phyloP scores from a whole-genome alignment of 2,113 vertebrate genomes.

The Brachyistius frenatus region DNA sequence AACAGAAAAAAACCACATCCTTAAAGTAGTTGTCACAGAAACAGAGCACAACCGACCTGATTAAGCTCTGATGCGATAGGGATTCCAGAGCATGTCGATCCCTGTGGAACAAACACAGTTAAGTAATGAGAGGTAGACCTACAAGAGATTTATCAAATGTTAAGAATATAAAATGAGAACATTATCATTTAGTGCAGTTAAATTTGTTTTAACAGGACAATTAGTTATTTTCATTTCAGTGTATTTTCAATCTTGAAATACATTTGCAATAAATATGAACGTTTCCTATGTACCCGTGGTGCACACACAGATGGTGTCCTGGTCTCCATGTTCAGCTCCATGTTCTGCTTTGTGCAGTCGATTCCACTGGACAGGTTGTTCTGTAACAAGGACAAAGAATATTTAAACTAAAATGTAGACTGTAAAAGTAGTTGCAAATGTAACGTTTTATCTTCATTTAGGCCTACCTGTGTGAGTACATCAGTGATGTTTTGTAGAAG shows the following conservation, averaged over 20 bases:
- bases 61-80: slow-evolving; percentile 66
- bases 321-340: slow-evolving; percentile 63
- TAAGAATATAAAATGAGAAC: not conserved
- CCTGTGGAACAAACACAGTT: slow-evolving; percentile 66
- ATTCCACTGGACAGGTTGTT: slow-evolving; percentile 73
- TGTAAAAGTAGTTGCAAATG: not conserved
- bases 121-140: not conserved
- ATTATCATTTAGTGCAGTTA: no score
- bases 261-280: not conserved
- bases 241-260: not conserved
- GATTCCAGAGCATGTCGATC: slow-evolving; percentile 70
- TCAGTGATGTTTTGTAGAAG: slow-evolving; percentile 71
- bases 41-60: slow-evolving; percentile 68
- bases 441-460: fast-evolving
- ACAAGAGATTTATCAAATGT: not conserved
- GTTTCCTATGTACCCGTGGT: slow-evolving; percentile 68
- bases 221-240: not conserved
- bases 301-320: slow-evolving; percentile 67
- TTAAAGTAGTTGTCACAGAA: not conserved
- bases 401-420: not conserved
- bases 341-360: slow-evolving; percentile 69
- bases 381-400: slow-evolving; percentile 31
- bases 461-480: slow-evolving; percentile 57
- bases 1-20: no score
- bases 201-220: no score